A percentile compares a stretch with the other conserved stretches of the same genome.
phyloP scores from a whole-genome alignment of 2,797 vertebrate species.

The Myoxocephalus aenaeus region DNA sequence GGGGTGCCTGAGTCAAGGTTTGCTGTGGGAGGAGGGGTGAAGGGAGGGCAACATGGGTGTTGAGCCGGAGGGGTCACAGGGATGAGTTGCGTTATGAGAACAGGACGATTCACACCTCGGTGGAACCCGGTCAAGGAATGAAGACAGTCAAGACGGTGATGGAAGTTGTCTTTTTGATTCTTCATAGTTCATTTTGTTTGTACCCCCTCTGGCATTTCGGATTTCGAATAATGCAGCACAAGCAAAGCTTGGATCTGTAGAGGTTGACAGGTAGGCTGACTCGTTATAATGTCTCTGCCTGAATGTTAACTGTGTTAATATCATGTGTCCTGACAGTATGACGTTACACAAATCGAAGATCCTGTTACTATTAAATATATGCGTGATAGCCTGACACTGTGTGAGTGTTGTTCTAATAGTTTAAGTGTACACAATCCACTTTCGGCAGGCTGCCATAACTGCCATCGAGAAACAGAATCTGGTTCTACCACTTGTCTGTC shows the following conservation, averaged over 20 bases:
- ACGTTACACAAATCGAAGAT: conserved; percentile 13
- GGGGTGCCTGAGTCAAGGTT: conserved; percentile 74
- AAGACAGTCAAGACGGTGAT: conserved; percentile 10
- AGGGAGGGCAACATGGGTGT: conserved; percentile 48
- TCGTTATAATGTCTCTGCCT: too few species aligned
- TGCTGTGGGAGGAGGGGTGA: conserved; percentile 58
- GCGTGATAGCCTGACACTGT: not conserved
- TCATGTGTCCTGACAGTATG: conserved; percentile 2
- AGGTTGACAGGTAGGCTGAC: too few species aligned
- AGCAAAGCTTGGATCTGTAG: too few species aligned
- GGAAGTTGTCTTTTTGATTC: not conserved
- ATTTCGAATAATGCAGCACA: not conserved
- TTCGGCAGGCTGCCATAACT: conserved; percentile 53
- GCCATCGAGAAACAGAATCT: conserved; percentile 52
- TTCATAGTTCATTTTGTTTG: not conserved
- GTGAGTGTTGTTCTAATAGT: conserved; percentile 14
- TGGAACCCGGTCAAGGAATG: conserved; percentile 37
- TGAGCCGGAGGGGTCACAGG: conserved; percentile 61
- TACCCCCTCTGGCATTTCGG: too few species aligned
- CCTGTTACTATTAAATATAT: not conserved
- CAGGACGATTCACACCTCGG: conserved; percentile 37
- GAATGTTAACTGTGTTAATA: conserved; percentile 34
- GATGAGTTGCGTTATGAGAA: conserved; percentile 52
- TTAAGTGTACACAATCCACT: conserved; percentile 38
- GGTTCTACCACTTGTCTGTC: conserved; percentile 61